Evolutionary conservation across 2,797 vertebrate genomes (phyloP), one percentile per base, ranked within the genome.

Genomic region (Pseudochromis fuscus): DNA sequence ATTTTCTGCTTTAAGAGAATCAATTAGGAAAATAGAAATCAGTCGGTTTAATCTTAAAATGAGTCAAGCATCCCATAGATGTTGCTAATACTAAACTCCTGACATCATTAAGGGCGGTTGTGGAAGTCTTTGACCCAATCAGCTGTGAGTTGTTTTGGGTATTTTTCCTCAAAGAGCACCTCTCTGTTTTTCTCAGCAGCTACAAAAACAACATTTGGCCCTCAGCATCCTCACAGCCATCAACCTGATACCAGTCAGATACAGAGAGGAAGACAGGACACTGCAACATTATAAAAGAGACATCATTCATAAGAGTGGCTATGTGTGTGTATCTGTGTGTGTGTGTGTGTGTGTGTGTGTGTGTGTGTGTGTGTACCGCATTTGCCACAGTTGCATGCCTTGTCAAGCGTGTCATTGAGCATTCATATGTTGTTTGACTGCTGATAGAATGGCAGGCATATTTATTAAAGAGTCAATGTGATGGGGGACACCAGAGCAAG

Each of bases 371-470:
- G 40, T 2, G 55, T 13, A n/a, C 50, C 56, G 70, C 38, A 81
- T 84, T 84, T 85, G 63, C 83, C 80, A 81, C 82, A 78, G 73
- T 87, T 70, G 87, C 89, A 88, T 84, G 86, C 75, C 84, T 90
- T 90, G 88, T 92, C 90, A 93, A 89, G 81, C 75, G 44, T 89
- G 88, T 92, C 89, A 93, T 86, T 87, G 89, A 92, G 84, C 83
- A 83, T 87, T 92, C 89, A 87, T 84, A 87, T 83, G 85, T 89
- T 87, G 87, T 86, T 85, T 84, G 83, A 81, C 79, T 82, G 79
- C 84, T 88, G 86, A 91, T 86, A 86, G 86, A 90, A 87, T 76
- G 81, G 82, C 88, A 91, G 82, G 81, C 81, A 59, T 77, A 89
- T 87, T 92, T 92, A 93, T 92, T 91, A 91, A 88, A 91, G 82